Conservation (phyloP, 2,888 invertebrate species). For the Ichneumoninae sp. region DNA sequence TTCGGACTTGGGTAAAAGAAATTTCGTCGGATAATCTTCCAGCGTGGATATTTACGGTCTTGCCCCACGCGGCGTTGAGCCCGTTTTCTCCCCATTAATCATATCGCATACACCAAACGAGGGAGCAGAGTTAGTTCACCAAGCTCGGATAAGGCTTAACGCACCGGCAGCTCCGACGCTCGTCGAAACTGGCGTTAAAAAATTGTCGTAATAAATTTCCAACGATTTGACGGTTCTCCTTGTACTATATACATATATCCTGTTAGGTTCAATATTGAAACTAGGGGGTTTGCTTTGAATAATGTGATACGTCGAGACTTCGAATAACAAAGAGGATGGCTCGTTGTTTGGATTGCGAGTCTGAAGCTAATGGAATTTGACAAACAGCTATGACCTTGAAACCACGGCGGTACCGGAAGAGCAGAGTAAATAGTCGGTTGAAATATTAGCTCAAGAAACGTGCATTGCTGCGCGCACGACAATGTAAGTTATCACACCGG, state of each 20-base stretch:
- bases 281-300: not conserved
- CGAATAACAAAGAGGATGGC: not conserved
- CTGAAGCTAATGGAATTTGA: constrained; percentile 1
- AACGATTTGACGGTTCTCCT: constrained; percentile 11
- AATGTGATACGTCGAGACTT: not conserved
- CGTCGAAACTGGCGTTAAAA: not conserved
- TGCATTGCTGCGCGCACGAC: not conserved
- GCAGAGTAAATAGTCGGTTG: constrained; percentile 9
- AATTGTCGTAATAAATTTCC: constrained; percentile 11
- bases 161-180: not conserved
- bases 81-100: constrained; percentile 38
- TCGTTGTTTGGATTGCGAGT: not conserved
- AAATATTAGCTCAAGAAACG: constrained; percentile 6
- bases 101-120: constrained; percentile 14
- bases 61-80: constrained; percentile 28
- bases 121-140: not conserved
- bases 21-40: constrained; percentile 29
- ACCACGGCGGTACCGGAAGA: not conserved
- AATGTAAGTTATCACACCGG: not conserved
- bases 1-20: not conserved
- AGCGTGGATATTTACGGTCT: constrained; percentile 33
- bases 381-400: not conserved
- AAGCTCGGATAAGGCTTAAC: constrained; percentile 7
- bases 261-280: not conserved
- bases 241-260: not conserved